Evolutionary conservation across 2,888 invertebrate genomes (phyloP).

Genomic region (Crioceris asparagi): DNA sequence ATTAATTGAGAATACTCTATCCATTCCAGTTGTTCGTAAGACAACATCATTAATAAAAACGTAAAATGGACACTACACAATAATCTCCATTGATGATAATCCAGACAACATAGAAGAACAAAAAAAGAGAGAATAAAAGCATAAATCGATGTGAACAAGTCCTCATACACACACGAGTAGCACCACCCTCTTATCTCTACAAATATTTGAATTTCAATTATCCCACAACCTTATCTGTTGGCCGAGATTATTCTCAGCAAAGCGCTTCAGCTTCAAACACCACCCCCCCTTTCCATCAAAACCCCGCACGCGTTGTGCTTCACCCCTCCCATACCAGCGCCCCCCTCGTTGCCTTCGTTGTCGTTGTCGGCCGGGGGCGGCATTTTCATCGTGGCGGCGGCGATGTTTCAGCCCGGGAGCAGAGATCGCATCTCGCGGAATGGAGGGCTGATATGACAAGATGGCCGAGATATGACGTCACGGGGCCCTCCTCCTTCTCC

Average conservation of each 20-base stretch:
- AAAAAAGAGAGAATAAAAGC: no score
- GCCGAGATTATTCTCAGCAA: slow-evolving; percentile 21
- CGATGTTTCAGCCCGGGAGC: slow-evolving; percentile 15
- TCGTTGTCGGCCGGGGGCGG: slow-evolving; percentile 7
- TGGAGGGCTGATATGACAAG: slow-evolving; percentile 41
- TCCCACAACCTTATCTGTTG: slow-evolving; percentile 21
- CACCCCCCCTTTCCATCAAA: no score
- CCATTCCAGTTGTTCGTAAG: no score
- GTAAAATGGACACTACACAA: no score
- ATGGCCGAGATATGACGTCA: slow-evolving; percentile 43
- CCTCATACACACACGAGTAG: no score
- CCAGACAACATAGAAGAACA: no score
- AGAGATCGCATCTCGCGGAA: slow-evolving; percentile 34
- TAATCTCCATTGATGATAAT: no score
- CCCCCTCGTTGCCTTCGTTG: slow-evolving; percentile 4
- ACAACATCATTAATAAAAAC: no score
- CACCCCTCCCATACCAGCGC: no score
- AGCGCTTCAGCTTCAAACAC: slow-evolving; percentile 16
- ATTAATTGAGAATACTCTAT: no score
- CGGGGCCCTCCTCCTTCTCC: slow-evolving; percentile 34
- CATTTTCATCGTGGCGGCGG: slow-evolving; percentile 12
- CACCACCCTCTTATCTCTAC: not conserved
- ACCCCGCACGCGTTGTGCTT: no score
- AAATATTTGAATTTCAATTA: slow-evolving; percentile 25
- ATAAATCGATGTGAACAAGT: no score